phyloP scores from a whole-genome alignment of 2,797 vertebrate genomes.

The Taenioides sp. region DNA sequence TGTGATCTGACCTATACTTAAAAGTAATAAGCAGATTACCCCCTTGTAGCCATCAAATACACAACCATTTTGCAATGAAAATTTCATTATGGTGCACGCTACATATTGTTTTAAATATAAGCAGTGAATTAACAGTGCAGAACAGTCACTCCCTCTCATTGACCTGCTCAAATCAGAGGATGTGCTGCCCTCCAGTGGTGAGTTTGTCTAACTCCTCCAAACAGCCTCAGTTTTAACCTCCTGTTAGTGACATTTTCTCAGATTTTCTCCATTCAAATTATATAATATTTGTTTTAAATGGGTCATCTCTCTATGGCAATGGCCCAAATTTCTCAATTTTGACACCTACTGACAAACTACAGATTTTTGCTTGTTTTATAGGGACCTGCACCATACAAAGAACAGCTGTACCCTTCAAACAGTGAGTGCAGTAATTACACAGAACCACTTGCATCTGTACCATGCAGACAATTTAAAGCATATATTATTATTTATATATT shows the following conservation, averaged over 20 bases:
- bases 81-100: too few relatives aligned
- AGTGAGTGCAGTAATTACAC: not conserved
- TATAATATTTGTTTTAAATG: too few relatives aligned
- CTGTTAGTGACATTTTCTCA: too few relatives aligned
- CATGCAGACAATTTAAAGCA: too few relatives aligned
- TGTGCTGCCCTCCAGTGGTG: slow-evolving; percentile 30
- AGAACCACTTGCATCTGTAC: too few relatives aligned
- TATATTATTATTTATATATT: too few relatives aligned
- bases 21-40: not conserved
- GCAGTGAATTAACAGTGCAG: not conserved
- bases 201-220: not conserved
- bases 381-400: not conserved
- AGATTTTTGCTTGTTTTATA: not conserved
- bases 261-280: too few relatives aligned
- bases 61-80: too few relatives aligned
- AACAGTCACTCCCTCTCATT: not conserved
- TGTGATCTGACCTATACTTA: not conserved
- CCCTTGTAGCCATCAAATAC: slow-evolving; percentile 17
- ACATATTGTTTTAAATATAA: not conserved
- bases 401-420: not conserved
- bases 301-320: too few relatives aligned
- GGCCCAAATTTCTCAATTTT: too few relatives aligned
- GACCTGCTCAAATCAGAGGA: not conserved
- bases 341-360: not conserved
- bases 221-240: not conserved